A percentile compares a stretch with the other conserved stretches of the same genome.
These are phyloP conservation scores for Acrocephalus scirpaceus DNA, from an alignment of 2,797 vertebrate species.

Conservation along the genomic window DNA sequence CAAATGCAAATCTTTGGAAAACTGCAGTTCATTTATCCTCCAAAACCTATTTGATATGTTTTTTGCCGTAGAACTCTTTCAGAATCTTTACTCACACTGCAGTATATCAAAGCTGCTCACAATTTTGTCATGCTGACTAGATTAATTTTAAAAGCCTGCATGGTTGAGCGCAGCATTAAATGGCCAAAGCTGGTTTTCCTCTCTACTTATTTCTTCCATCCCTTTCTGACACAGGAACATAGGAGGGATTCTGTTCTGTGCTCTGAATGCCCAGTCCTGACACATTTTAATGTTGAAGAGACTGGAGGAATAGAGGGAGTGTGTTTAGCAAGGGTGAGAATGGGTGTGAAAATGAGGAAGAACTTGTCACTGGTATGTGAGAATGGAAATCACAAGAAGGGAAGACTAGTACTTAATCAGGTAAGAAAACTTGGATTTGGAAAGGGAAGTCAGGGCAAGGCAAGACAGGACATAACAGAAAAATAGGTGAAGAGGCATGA, in stretches of 20 bases:
- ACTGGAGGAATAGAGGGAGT: background rate
- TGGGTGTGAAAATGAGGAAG: background rate
- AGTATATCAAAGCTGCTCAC: background rate
- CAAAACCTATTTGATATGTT: background rate
- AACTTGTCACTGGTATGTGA: background rate
- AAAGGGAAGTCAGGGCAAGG: background rate
- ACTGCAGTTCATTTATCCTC: background rate
- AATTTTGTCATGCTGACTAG: background rate
- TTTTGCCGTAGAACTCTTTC: background rate
- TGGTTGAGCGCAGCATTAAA: background rate
- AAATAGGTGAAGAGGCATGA: background rate
- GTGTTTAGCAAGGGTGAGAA: background rate
- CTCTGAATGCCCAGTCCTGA: background rate
- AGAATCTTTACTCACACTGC: background rate
- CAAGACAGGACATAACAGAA: background rate
- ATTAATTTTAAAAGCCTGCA: background rate
- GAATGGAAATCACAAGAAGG: background rate
- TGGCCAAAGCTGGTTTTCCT: background rate
- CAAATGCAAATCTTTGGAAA: background rate
- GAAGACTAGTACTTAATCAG: background rate
- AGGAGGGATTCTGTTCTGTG: background rate
- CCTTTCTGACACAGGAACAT: background rate
- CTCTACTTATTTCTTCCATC: background rate
- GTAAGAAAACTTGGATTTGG: background rate
- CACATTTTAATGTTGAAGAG: background rate